phyloP scores from a whole-genome alignment of 2,113 vertebrate species.

The Dromiciops gliroides region DNA sequence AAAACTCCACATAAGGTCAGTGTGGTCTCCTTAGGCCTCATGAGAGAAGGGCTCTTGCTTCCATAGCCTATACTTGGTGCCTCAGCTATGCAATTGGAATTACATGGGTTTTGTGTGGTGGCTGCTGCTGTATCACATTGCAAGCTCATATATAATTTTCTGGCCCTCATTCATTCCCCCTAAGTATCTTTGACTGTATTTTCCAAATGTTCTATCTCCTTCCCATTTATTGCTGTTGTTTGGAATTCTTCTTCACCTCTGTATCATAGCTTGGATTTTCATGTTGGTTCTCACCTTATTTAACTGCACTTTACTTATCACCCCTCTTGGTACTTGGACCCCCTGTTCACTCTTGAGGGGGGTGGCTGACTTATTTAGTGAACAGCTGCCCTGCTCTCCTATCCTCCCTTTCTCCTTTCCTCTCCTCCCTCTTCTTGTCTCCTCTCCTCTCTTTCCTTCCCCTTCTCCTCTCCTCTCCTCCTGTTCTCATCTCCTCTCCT shows the following conservation, averaged over 20 bases:
- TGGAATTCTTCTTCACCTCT: constrained; percentile 21
- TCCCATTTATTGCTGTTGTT: constrained; percentile 55
- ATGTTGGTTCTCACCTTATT: constrained; percentile 7
- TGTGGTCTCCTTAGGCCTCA: not conserved
- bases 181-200: constrained; percentile 37
- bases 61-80: constrained; percentile 15
- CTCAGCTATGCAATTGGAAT: constrained; percentile 49
- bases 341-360: not conserved
- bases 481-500: no score
- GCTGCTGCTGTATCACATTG: not conserved
- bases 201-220: constrained; percentile 63
- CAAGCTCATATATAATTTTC: constrained; percentile 61
- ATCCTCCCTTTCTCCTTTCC: no score
- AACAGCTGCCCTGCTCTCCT: not conserved
- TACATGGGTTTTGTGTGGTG: constrained; percentile 30
- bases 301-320: not conserved
- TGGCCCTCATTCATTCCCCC: constrained; percentile 41
- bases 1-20: not conserved
- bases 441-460: no score
- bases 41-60: not conserved
- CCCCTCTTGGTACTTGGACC: not conserved
- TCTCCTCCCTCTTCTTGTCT: no score
- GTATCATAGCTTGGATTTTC: constrained; percentile 36
- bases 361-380: not conserved
- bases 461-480: no score